Evolutionary conservation across 2,888 invertebrate genomes (phyloP), one percentile per base, ranked within the genome.

Genomic region (Thymelicus acteon): DNA sequence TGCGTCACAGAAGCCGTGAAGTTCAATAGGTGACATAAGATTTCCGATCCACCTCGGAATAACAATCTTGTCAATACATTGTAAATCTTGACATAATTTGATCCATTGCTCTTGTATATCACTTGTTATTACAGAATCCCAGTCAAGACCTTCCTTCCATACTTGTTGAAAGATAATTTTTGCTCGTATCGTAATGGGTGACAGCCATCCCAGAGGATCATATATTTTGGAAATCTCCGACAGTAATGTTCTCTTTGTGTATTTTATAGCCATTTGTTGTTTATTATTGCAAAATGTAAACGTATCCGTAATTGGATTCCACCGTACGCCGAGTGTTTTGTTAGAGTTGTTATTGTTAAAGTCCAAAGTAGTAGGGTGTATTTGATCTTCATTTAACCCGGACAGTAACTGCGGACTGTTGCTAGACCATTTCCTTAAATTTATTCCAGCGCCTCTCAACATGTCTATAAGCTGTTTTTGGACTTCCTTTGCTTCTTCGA

Each of bases 121-220:
- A n/a, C n/a, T n/a, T n/a, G n/a, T n/a, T n/a, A 24, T 24, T 54
- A 15, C 15, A 15, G 15, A 19, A 54, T 54, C 54, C 54, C 54
- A 54, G 48, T 7, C 1, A 1, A 48, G 5, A 48, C 10, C 48
- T 48, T 7, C 48, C 48, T 7, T 12, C 48, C 54, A 54, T 10
- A 15, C 15, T 15, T 54, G 54, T 19, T 54, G 54, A 19, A 54
- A 54, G n/a, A 54, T 2, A 0, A 57, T 7, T 57, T 57, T 57
- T 6, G 57, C 57, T 8, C 7, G 31, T 8, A 57, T 57, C 1
- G 57, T 31, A 31, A 57, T 31, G 8, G 57, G 57, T 57, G 57
- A 57, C 8, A 57, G 57, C 57, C 57, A 57, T 57, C 57, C 57
- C 7, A 57, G 8, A 2, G 57, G 57, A 31, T 57, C 57, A 57